phyloP scores from a whole-genome alignment of 2,888 invertebrate species.

The Trichopria drosophilae region DNA sequence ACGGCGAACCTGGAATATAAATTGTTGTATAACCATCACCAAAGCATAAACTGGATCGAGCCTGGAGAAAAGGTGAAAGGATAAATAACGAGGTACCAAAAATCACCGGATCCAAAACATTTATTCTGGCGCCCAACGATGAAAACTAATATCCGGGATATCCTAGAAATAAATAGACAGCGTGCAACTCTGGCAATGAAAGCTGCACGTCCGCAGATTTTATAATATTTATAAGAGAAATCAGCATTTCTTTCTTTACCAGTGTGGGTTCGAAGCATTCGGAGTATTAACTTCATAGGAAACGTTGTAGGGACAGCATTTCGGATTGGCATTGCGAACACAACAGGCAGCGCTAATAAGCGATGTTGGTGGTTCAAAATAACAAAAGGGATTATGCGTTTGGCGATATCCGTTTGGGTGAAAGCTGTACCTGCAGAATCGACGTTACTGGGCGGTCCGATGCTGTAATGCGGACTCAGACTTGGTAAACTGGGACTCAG shows the following conservation, averaged over 20 bases:
- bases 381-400: too few relatives aligned
- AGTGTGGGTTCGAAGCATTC: conserved; percentile 9
- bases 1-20: conserved; percentile 51
- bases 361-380: conserved; percentile 4
- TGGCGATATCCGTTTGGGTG: too few relatives aligned
- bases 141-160: too few relatives aligned
- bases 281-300: conserved; percentile 2
- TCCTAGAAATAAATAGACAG: too few relatives aligned
- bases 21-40: background rate
- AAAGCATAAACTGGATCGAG: too few relatives aligned
- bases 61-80: too few relatives aligned
- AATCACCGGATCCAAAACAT: too few relatives aligned
- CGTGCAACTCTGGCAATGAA: conserved; percentile 26
- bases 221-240: background rate
- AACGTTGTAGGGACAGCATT: conserved; percentile 1
- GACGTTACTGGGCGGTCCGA: conserved; percentile 54
- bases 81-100: too few relatives aligned
- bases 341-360: conserved; percentile 8
- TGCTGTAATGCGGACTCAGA: conserved; percentile 60
- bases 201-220: conserved; percentile 23
- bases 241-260: conserved; percentile 25
- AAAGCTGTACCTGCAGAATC: conserved; percentile 53
- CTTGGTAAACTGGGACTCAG: conserved; percentile 65
- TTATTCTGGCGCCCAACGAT: too few relatives aligned
- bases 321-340: conserved; percentile 1